Base-by-base conservation (phyloP, 2,113 vertebrate genomes). In the Pseudolaguvia tuberculata region DNA sequence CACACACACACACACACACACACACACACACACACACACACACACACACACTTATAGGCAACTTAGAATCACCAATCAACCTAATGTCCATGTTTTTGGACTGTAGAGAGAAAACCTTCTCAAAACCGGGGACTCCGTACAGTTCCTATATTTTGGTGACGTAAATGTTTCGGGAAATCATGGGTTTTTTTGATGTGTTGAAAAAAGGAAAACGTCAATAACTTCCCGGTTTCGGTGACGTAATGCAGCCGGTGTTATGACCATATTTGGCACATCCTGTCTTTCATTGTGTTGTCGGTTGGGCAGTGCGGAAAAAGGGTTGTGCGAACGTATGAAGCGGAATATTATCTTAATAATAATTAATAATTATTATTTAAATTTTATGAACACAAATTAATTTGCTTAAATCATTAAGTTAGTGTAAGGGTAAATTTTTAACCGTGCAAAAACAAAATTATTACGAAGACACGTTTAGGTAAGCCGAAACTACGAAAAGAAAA, bases 241-340 rank as follows among this genome's bases (percentile, higher is more conserved):
- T 70, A 70, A 76, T 73, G 70, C 58, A 39, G 29, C 55, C 77
- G 75, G 79, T 74, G 13, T 7, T 1, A 52, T 20, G 25, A 27
- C 67, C 75, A 76, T 70, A 29, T 76, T n/a, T 76, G 75, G 75
- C 25, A 29, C 18, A 12, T 18, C 11, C 29, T n/a, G 13, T 1
- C 27, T 20, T 10, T 50, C 65, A 52, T 20, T 52, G 12, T 53
- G 70, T 51, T 52, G 63, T 50, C 0, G n/a, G 48, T 53, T 17
- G 17, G 10, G 7, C 29, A 42, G 7, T 42, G 39, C 39, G 39
- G 39, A 7, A 42, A 29, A 23, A 62, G 21, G 71, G 56, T 23
- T 53, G 65, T n/a, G 9, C 57, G 23, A 31, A 8, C 35, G 5
- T 27, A 13, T 56, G 5, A 56, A 23, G 25, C 17, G 15, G 27